phyloP scores from a whole-genome alignment of 2,113 vertebrate species.

The Hiodon alosoides region DNA sequence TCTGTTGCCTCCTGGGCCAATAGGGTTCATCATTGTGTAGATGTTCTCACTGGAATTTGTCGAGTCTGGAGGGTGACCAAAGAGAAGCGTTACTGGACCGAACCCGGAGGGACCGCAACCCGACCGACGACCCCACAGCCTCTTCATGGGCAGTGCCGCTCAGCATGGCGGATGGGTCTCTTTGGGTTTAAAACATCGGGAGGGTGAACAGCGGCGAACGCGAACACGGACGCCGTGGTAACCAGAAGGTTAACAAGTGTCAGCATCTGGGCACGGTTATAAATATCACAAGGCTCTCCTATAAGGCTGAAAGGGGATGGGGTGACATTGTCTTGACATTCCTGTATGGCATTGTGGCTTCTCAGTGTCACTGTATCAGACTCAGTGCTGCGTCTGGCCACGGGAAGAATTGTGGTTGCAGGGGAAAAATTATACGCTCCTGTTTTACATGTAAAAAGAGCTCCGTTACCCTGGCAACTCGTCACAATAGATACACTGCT shows the following conservation, averaged over 20 bases:
- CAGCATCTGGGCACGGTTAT: background rate
- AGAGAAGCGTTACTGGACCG: background rate
- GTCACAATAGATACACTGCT: conserved; percentile 44
- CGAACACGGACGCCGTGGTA: background rate
- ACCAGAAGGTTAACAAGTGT: background rate
- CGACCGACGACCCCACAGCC: too few relatives aligned
- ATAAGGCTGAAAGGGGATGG: background rate
- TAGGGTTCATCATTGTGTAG: conserved; percentile 86
- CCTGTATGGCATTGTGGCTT: background rate
- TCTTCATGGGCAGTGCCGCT: too few relatives aligned
- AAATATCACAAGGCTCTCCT: background rate
- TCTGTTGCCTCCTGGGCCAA: conserved; percentile 70
- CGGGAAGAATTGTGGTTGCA: conserved; percentile 35
- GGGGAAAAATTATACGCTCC: conserved; percentile 45
- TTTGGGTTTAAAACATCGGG: background rate
- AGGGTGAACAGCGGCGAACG: too few relatives aligned
- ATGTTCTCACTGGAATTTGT: conserved; percentile 89
- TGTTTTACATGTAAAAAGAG: conserved; percentile 39
- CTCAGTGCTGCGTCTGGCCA: conserved; percentile 3
- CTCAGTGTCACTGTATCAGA: background rate
- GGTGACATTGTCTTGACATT: conserved; percentile 15
- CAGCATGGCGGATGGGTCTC: background rate
- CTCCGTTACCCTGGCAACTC: conserved; percentile 45
- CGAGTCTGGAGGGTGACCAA: conserved; percentile 60
- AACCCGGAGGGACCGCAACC: too few relatives aligned